Percentiles rank a stretch among this genome's conserved stretches.
phyloP scores from a whole-genome alignment of 2,113 vertebrate species.

The Columba livia region DNA sequence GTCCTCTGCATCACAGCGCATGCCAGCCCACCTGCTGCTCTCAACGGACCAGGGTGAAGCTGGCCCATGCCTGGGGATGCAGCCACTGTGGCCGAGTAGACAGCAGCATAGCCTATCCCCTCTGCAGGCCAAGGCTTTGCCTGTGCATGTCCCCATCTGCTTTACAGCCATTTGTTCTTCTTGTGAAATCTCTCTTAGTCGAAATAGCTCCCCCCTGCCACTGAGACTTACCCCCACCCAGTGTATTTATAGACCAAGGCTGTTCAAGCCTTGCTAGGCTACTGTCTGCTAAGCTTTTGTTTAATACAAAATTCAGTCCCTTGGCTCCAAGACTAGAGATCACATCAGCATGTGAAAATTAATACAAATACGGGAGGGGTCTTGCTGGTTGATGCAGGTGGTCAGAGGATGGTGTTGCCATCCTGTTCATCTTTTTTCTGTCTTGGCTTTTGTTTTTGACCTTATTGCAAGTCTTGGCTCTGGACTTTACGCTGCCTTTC shows the following conservation, averaged over 20 bases:
- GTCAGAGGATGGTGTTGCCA: not conserved
- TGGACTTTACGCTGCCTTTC: not conserved
- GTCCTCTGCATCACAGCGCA: accelerated
- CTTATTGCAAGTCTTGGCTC: not conserved
- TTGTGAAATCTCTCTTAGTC: not conserved
- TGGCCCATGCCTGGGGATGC: accelerated
- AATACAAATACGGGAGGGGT: not conserved
- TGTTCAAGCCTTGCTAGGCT: not conserved
- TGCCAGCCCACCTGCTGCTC: not conserved
- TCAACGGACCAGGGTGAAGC: accelerated
- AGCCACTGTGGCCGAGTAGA: accelerated
- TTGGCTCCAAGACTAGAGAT: not conserved
- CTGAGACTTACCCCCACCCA: not conserved
- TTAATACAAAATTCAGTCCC: not conserved
- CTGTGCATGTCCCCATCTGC: accelerated
- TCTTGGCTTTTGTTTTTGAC: slow-evolving; percentile 1
- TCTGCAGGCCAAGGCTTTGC: not conserved
- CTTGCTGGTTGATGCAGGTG: not conserved
- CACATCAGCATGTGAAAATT: not conserved
- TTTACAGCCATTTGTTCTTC: not conserved
- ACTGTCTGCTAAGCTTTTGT: not conserved
- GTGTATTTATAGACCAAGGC: not conserved
- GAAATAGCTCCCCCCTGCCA: not conserved
- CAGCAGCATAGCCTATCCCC: not conserved
- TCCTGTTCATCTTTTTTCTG: not conserved